Conservation (phyloP, 2,797 vertebrate species). For the Hypotaenidia okinawae region DNA sequence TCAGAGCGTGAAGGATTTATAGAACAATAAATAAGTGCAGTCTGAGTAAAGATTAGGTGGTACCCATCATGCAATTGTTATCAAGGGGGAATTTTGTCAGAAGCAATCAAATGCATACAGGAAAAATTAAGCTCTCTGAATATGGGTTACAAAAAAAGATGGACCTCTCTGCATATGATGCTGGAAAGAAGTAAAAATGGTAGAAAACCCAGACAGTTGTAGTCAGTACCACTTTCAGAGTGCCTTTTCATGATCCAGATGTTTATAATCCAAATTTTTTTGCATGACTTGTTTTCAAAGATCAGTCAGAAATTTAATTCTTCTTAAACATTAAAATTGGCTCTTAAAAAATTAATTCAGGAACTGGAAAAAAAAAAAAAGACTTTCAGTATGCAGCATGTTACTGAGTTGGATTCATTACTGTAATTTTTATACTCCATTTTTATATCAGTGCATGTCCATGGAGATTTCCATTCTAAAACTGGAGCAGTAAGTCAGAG, state of each 20-base stretch:
- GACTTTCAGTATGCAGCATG: background rate
- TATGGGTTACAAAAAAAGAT: background rate
- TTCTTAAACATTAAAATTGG: background rate
- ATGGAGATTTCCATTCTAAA: conserved; percentile 34
- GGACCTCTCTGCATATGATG: background rate
- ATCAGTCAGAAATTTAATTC: background rate
- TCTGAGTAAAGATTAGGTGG: background rate
- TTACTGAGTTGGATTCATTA: conserved; percentile 20
- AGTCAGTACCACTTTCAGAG: background rate
- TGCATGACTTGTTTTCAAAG: background rate
- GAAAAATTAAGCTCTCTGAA: background rate
- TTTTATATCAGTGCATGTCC: conserved; percentile 5
- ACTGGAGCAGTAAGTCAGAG: background rate
- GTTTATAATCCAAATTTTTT: background rate
- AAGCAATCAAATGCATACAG: background rate
- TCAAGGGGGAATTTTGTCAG: background rate
- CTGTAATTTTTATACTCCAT: background rate
- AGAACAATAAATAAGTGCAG: background rate
- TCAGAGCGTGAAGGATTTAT: background rate
- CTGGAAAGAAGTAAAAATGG: background rate
- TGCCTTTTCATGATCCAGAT: background rate
- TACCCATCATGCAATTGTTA: background rate
- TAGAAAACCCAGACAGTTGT: background rate
- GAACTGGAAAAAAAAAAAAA: background rate
- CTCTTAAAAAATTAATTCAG: background rate